phyloP scores from a whole-genome alignment of 2,888 invertebrate genomes.

The Synergus umbraculus region DNA sequence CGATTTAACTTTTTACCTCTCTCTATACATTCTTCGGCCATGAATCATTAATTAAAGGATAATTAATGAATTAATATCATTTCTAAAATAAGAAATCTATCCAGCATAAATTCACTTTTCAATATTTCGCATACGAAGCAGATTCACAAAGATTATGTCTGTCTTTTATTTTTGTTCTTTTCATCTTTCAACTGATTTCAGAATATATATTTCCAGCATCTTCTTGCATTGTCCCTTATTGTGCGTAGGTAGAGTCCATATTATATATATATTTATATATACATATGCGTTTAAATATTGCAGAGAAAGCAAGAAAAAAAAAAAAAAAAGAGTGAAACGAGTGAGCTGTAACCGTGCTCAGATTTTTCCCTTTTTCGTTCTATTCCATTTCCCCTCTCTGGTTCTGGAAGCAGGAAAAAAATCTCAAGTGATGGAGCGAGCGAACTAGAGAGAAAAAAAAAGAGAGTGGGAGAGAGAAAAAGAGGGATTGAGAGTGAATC shows the following conservation, averaged over 20 bases:
- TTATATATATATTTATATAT: no score
- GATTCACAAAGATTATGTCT: no score
- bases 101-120: no score
- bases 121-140: no score
- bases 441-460: slow-evolving; percentile 54
- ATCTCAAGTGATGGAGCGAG: slow-evolving; percentile 57
- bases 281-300: slow-evolving; percentile 14
- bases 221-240: neutral
- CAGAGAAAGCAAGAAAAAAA: neutral
- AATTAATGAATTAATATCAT: neutral
- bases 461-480: slow-evolving; percentile 58
- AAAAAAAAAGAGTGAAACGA: neutral
- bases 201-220: neutral
- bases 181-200: neutral
- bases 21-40: neutral
- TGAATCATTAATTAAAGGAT: neutral
- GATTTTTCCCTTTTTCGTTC: slow-evolving; percentile 57
- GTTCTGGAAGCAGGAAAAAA: slow-evolving; percentile 60
- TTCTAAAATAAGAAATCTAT: neutral
- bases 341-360: slow-evolving; percentile 54
- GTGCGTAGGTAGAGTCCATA: no score
- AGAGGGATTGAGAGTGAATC: slow-evolving; percentile 44
- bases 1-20: neutral
- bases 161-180: neutral
- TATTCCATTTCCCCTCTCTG: slow-evolving; percentile 60